Percentiles rank a stretch among this genome's conserved stretches.
Evolutionary conservation across 2,797 vertebrate genomes (phyloP).

Genomic region (Sebastes jordani): DNA sequence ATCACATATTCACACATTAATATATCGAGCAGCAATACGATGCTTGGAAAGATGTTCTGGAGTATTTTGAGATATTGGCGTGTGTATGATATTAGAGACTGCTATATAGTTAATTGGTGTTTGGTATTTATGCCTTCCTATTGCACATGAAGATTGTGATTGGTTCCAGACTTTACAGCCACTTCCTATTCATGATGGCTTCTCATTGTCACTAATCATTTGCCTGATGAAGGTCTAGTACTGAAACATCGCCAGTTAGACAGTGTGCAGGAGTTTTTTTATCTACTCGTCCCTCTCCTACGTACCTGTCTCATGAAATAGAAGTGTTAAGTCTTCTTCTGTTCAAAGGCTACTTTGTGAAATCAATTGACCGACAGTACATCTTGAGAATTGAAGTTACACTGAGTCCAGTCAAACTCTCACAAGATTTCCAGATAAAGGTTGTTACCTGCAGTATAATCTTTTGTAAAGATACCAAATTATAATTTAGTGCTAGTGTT

Average conservation of each 20-base stretch:
- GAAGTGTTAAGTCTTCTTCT: too few relatives aligned
- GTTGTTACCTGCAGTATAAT: neutral
- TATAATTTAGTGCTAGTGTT: neutral
- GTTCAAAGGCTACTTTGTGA: neutral
- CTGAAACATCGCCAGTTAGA: too few relatives aligned
- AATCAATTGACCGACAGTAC: neutral
- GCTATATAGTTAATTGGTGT: too few relatives aligned
- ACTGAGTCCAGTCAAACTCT: neutral
- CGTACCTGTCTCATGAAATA: too few relatives aligned
- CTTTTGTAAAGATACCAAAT: neutral
- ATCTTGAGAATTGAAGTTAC: neutral
- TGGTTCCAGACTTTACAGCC: too few relatives aligned
- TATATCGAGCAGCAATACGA: neutral
- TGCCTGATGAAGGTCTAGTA: too few relatives aligned
- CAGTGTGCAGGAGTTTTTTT: too few relatives aligned
- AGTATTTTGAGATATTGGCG: neutral
- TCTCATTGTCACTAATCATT: too few relatives aligned
- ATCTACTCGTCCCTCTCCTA: too few relatives aligned
- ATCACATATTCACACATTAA: neutral
- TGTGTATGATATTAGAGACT: neutral
- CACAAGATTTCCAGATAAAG: neutral
- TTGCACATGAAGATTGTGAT: accelerated
- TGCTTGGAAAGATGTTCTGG: neutral
- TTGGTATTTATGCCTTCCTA: too few relatives aligned
- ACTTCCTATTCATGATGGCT: too few relatives aligned